Conservation (phyloP, 2,113 vertebrate genomes). For the Psettodes erumei region DNA sequence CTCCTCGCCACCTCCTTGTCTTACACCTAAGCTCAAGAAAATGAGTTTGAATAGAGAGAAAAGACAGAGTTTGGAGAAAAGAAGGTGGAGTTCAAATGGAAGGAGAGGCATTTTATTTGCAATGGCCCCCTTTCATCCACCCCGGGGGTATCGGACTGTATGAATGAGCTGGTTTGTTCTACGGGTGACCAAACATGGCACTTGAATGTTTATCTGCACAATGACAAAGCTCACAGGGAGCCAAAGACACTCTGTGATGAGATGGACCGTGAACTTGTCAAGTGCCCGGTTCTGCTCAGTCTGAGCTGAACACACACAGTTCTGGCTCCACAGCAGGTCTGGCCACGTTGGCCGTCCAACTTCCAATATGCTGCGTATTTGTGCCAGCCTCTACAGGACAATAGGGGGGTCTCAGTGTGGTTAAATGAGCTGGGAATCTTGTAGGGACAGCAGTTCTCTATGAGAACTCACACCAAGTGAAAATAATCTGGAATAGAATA, state of each 20-base stretch:
- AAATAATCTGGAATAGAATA: background rate
- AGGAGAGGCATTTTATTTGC: conserved; percentile 54
- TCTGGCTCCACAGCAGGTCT: conserved; percentile 20
- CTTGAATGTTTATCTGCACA: conserved; percentile 61
- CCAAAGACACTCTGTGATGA: conserved; percentile 61
- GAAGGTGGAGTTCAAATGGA: conserved; percentile 47
- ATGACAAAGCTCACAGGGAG: conserved; percentile 61
- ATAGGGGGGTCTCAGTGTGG: conserved; percentile 18
- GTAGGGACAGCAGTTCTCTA: background rate
- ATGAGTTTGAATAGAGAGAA: conserved; percentile 52
- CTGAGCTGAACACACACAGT: conserved; percentile 47
- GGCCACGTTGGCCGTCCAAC: conserved; percentile 19
- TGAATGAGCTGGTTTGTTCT: conserved; percentile 69
- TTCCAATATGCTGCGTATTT: conserved; percentile 10
- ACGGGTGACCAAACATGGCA: conserved; percentile 70
- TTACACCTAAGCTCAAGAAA: conserved; percentile 57
- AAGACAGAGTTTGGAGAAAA: conserved; percentile 32
- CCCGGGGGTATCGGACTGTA: conserved; percentile 41
- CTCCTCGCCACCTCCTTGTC: conserved; percentile 57
- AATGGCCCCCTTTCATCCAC: conserved; percentile 45
- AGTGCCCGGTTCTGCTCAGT: conserved; percentile 51
- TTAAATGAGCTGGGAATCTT: conserved; percentile 50
- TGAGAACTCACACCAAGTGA: background rate
- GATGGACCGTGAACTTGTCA: conserved; percentile 67
- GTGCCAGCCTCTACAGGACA: conserved; percentile 27